A percentile compares a stretch with the other conserved stretches of the same genome.
These are phyloP conservation scores for Gallinago media DNA, from an alignment of 2,113 vertebrate species.

Conservation along the genomic window DNA sequence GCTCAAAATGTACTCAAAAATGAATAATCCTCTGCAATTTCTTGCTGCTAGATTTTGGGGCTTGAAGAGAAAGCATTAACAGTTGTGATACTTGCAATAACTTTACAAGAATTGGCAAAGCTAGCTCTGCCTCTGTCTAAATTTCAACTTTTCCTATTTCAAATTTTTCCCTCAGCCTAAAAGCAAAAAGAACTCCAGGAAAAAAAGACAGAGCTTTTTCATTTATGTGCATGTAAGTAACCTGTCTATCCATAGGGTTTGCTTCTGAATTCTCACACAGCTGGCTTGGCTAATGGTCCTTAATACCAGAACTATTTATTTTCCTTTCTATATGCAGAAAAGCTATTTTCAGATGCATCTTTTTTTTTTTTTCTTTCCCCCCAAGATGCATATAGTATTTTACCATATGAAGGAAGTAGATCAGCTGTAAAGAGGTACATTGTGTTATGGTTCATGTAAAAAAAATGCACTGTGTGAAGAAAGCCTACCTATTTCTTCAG, in stretches of 20 bases:
- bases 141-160: not conserved
- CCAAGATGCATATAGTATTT: not conserved
- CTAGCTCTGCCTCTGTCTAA: not conserved
- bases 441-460: not conserved
- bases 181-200: not conserved
- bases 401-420: not conserved
- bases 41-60: not conserved
- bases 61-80: slow-evolving; percentile 2
- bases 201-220: not conserved
- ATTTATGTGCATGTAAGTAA: accelerated
- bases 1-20: not conserved
- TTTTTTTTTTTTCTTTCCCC: not conserved
- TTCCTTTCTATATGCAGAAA: not conserved
- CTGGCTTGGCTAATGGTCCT: not conserved
- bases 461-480: not conserved
- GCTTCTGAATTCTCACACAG: not conserved
- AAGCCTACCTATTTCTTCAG: not conserved
- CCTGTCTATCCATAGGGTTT: not conserved
- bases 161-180: not conserved
- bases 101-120: not conserved
- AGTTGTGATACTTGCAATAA: not conserved
- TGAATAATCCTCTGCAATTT: not conserved
- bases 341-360: not conserved
- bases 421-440: not conserved
- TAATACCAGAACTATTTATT: not conserved